Evolutionary conservation across 1,140 invertebrate species (phyloP), one percentile per base, ranked within the genome.

Genomic region (Drosophila cardini): DNA sequence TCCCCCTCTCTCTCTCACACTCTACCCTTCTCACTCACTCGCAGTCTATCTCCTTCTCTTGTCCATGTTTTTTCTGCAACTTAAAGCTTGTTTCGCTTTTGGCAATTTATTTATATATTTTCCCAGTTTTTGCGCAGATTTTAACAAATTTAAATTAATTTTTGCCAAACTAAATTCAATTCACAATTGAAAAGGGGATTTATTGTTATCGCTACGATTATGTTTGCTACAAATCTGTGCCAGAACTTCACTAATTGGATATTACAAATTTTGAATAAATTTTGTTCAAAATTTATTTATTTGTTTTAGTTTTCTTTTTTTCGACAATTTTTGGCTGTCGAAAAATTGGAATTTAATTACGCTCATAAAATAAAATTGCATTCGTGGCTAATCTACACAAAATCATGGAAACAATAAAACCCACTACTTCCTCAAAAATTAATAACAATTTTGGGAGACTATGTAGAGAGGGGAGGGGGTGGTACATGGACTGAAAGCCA

Each of bases 51-150:
- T 45, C 6, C 46, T 2, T 61, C 18, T 42, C n/a, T 36, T 15
- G n/a, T 36, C 18, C 46, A 21, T 60, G 62, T 62, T 30, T 15
- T 26, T n/a, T 13, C 21, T 69, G 53, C 26, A 42, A 72, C 60
- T 70, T 63, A 48, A 58, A 65, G 69, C 64, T 79, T 60, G 63
- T 74, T 85, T 43, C 40, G 81, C 65, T 48, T 46, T 8, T 32
- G 43, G 13, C 55, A 76, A 62, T 83, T 76, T 83, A 80, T 87
- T 87, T 89, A 89, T 80, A 53, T 69, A n/a, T 18, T 62, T 48
- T 46, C 30, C 32, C 57, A 10, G 42, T 40, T 67, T 52, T 65
- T 50, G 58, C 40, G 34, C 58, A 61, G 61, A 58, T 74, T 65
- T 53, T 30, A 38, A 68, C 56, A 72, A 76, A 67, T 76, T 81